Evolutionary conservation across 2,113 vertebrate species (phyloP).

Genomic region (Caloenas nicobarica): DNA sequence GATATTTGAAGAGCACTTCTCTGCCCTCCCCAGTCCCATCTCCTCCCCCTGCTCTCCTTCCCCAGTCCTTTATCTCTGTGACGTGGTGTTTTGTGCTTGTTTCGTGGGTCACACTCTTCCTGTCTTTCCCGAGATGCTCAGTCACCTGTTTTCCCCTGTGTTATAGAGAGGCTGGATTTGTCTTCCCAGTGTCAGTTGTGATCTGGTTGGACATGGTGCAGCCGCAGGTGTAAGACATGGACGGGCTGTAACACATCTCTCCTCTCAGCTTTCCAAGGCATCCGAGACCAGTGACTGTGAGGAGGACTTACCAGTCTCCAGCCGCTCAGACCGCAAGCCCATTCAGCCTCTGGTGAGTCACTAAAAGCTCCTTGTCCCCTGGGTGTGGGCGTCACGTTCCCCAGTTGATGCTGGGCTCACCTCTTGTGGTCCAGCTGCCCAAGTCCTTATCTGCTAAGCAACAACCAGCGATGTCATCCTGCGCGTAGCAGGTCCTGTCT

Average conservation of each 20-base stretch:
- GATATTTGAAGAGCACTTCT: not conserved
- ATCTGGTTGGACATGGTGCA: not conserved
- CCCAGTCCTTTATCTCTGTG: not conserved
- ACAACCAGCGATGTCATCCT: not conserved
- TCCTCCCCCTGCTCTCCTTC: not conserved
- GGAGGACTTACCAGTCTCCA: conserved; percentile 41
- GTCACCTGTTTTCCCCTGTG: not conserved
- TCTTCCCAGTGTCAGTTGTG: not conserved
- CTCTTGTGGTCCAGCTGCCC: not conserved
- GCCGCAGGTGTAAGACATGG: fast-evolving
- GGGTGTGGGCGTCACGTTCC: fast-evolving
- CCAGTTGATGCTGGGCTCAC: fast-evolving
- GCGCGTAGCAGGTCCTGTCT: not conserved
- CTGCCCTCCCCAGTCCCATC: not conserved
- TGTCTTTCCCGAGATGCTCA: not conserved
- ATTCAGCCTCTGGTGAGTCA: conserved; percentile 59
- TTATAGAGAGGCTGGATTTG: not conserved
- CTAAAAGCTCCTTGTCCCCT: not conserved
- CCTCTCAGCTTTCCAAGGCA: conserved; percentile 59
- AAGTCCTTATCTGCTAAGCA: fast-evolving
- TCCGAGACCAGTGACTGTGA: conserved; percentile 41
- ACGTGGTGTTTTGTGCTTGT: not conserved
- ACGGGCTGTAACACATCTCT: fast-evolving
- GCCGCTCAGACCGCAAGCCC: not conserved
- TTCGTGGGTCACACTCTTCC: not conserved